Conservation (phyloP, 2,113 vertebrate species). For the Lethenteron reissneri region DNA sequence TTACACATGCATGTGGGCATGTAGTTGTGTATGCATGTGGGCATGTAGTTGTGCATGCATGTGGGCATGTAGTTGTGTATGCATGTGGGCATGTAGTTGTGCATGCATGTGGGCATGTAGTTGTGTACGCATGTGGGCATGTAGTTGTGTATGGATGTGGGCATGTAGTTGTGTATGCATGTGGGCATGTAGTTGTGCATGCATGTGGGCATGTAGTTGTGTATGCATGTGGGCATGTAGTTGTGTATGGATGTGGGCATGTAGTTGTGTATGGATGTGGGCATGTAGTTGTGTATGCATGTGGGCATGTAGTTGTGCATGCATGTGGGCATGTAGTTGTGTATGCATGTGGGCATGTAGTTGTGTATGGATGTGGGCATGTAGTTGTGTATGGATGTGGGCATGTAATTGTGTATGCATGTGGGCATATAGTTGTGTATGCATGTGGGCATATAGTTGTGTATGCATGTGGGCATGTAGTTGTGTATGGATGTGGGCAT, state of each 20-base stretch:
- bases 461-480: background rate
- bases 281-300: too few species aligned
- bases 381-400: background rate
- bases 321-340: background rate
- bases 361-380: background rate
- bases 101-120: background rate
- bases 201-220: background rate
- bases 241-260: background rate
- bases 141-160: background rate
- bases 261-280: background rate
- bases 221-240: background rate
- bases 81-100: background rate
- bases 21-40: background rate
- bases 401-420: background rate
- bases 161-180: background rate
- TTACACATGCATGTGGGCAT: too few species aligned
- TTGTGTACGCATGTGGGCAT: background rate
- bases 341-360: background rate
- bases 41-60: background rate
- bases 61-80: background rate
- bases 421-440: background rate
- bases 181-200: background rate
- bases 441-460: background rate
- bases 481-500: background rate
- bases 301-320: background rate